A percentile compares a stretch with the other conserved stretches of the same genome.
Evolutionary conservation across 2,113 vertebrate genomes (phyloP).

Genomic region (Halcyon senegalensis): DNA sequence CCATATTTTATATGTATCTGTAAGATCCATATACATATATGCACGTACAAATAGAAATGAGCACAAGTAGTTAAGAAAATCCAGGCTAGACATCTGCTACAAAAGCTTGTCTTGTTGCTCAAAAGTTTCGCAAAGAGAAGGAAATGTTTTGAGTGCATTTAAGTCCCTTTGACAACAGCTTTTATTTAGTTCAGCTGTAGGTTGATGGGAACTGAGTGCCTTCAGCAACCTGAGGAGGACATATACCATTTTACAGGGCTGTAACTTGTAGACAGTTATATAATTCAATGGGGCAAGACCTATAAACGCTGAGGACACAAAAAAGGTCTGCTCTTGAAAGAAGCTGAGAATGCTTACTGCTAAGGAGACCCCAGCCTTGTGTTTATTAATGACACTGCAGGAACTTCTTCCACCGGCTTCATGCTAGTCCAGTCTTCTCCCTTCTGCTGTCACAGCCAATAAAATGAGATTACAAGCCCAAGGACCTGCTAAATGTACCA

Average conservation of each 20-base stretch:
- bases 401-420: background rate
- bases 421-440: background rate
- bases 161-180: background rate
- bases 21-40: background rate
- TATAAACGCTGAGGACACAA: background rate
- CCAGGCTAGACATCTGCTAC: background rate
- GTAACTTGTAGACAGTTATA: background rate
- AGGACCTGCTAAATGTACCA: background rate
- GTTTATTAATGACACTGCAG: background rate
- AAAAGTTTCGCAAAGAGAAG: background rate
- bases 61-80: background rate
- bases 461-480: background rate
- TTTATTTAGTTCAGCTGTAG: constrained; percentile 4
- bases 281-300: background rate
- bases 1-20: fast-evolving
- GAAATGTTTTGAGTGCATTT: background rate
- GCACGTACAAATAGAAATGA: background rate
- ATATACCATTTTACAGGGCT: background rate
- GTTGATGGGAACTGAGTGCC: background rate
- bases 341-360: background rate
- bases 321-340: background rate
- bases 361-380: background rate
- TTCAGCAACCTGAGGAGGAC: background rate
- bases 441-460: background rate
- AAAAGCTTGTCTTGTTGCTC: background rate